phyloP scores from a whole-genome alignment of 2,797 vertebrate genomes.

The Sebastes flavidus region DNA sequence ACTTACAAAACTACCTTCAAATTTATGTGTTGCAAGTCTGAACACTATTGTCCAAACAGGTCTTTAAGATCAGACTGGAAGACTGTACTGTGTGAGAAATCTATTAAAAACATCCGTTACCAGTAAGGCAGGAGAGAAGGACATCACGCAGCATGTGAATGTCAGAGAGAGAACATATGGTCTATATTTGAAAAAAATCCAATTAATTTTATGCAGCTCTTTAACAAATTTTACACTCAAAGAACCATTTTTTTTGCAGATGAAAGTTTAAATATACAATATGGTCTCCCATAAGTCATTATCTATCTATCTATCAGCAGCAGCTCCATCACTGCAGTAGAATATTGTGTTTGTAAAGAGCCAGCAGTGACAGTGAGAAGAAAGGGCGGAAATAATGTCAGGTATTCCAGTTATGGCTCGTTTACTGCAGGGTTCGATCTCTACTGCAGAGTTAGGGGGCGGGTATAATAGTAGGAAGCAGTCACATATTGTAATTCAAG shows the following conservation, averaged over 20 bases:
- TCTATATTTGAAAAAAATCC: not conserved
- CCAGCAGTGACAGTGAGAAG: not conserved
- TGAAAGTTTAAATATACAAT: not conserved
- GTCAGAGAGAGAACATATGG: not conserved
- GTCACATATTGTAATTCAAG: no score
- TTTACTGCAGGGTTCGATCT: not conserved
- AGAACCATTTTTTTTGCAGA: not conserved
- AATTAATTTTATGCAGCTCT: not conserved
- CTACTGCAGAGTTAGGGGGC: not conserved
- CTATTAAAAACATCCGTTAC: not conserved
- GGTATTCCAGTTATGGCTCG: not conserved
- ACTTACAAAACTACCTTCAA: not conserved
- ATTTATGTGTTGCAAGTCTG: not conserved
- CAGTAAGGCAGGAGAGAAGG: not conserved
- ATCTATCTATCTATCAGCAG: not conserved
- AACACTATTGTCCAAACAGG: not conserved
- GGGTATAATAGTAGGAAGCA: not conserved
- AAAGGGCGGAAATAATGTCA: not conserved
- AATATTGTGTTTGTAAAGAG: not conserved
- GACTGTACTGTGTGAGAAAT: not conserved
- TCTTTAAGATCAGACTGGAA: not conserved
- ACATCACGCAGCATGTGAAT: not conserved
- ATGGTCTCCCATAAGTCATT: not conserved
- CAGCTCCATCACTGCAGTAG: not conserved
- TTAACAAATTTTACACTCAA: not conserved